Percentiles rank a stretch among this genome's conserved stretches.
Evolutionary conservation across 1,140 invertebrate genomes (phyloP).

Genomic region (Ridgeia piscesae): DNA sequence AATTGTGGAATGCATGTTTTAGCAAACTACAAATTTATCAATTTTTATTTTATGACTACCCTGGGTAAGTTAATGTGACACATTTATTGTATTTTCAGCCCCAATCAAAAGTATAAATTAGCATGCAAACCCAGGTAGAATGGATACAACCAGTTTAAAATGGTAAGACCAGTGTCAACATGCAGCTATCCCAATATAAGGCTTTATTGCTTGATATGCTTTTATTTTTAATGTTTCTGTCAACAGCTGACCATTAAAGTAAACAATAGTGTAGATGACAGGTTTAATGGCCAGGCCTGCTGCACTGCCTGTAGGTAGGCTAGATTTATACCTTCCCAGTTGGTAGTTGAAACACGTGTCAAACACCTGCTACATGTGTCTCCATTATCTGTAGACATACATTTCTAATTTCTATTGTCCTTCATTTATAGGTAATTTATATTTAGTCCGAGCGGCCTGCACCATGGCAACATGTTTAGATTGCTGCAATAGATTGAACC

Average conservation of each 20-base stretch:
- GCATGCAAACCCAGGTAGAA: background rate
- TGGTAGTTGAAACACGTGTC: background rate
- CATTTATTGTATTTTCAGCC: background rate
- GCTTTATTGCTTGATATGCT: background rate
- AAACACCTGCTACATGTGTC: background rate
- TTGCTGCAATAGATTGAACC: background rate
- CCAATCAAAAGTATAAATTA: background rate
- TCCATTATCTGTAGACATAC: background rate
- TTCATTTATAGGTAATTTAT: background rate
- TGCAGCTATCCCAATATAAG: background rate
- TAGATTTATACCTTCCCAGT: background rate
- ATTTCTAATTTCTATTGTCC: background rate
- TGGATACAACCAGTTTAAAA: background rate
- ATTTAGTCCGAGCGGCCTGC: background rate
- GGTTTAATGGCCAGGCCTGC: background rate
- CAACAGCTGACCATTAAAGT: background rate
- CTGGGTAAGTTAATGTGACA: background rate
- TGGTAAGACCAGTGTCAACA: background rate
- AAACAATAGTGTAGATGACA: background rate
- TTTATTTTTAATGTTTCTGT: background rate
- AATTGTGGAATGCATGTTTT: background rate
- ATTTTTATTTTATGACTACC: too few species aligned
- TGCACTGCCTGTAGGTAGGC: too few species aligned
- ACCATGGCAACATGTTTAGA: background rate
- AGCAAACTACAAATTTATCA: background rate